Percentiles rank a stretch among this genome's conserved stretches.
These are phyloP conservation scores for Platyura marginata DNA, from an alignment of 1,140 invertebrate species.

Conservation along the genomic window DNA sequence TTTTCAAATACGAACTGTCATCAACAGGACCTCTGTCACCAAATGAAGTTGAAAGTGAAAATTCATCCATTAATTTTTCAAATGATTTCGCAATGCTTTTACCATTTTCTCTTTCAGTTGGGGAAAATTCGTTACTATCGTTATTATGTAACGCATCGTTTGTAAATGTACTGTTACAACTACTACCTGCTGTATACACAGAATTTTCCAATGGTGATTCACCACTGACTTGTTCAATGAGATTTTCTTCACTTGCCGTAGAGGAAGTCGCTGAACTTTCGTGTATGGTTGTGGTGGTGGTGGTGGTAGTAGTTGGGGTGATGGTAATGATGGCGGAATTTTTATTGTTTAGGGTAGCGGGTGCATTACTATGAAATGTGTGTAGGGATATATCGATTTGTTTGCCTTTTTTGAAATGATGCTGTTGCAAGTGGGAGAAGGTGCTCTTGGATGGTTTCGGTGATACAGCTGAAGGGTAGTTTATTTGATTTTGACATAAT, in stretches of 20 bases:
- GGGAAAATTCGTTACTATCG: too few relatives aligned
- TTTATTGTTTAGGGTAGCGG: too few relatives aligned
- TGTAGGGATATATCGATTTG: too few relatives aligned
- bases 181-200: neutral
- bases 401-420: too few relatives aligned
- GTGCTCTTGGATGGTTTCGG: constrained; percentile 4
- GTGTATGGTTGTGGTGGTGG: neutral
- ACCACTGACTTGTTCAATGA: too few relatives aligned
- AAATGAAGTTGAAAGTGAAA: constrained; percentile 15
- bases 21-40: constrained; percentile 10
- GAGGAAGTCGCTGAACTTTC: constrained; percentile 4
- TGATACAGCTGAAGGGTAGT: neutral
- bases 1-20: constrained; percentile 19
- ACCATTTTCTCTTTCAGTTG: constrained; percentile 13
- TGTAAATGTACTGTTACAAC: neutral
- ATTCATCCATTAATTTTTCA: constrained; percentile 12
- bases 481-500: constrained; percentile 6
- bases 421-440: constrained; percentile 1
- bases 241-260: constrained; percentile 3
- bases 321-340: too few relatives aligned
- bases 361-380: too few relatives aligned
- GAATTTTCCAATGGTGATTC: too few relatives aligned
- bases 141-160: too few relatives aligned
- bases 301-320: constrained; percentile 1
- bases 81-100: constrained; percentile 27